Conservation (phyloP, 2,888 invertebrate genomes). For the Trichacis sp. region DNA sequence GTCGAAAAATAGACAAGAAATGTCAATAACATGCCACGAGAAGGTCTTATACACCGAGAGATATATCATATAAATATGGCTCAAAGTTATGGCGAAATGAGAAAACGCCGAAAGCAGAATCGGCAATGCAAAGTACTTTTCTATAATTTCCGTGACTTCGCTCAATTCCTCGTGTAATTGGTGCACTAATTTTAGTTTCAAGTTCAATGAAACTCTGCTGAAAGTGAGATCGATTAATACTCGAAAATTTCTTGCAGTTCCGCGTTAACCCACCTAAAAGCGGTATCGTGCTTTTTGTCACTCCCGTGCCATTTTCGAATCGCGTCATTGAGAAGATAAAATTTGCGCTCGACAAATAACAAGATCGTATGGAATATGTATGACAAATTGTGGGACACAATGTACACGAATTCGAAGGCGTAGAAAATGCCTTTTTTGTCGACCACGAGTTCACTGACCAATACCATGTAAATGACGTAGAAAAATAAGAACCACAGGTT, state of each 20-base stretch:
- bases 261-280: too few species aligned
- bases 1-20: not conserved
- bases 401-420: not conserved
- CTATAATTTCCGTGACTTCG: conserved; percentile 10
- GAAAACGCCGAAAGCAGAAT: conserved; percentile 19
- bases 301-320: not conserved
- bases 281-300: too few species aligned
- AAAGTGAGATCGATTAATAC: not conserved
- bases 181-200: conserved; percentile 9
- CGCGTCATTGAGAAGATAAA: not conserved
- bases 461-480: not conserved
- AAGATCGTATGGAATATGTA: not conserved
- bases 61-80: conserved; percentile 20
- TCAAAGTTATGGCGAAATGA: conserved; percentile 20
- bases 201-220: not conserved
- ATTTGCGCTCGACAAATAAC: not conserved
- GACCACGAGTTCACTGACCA: not conserved
- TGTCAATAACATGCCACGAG: not conserved
- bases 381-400: not conserved
- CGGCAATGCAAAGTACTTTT: conserved; percentile 19
- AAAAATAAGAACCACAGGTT: not conserved
- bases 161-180: conserved; percentile 24
- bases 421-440: not conserved
- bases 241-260: too few species aligned
- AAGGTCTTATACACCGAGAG: not conserved